Percentiles rank a stretch among this genome's conserved stretches.
Conservation (phyloP, 2,113 vertebrate genomes). For the Hippocampus zosterae region DNA sequence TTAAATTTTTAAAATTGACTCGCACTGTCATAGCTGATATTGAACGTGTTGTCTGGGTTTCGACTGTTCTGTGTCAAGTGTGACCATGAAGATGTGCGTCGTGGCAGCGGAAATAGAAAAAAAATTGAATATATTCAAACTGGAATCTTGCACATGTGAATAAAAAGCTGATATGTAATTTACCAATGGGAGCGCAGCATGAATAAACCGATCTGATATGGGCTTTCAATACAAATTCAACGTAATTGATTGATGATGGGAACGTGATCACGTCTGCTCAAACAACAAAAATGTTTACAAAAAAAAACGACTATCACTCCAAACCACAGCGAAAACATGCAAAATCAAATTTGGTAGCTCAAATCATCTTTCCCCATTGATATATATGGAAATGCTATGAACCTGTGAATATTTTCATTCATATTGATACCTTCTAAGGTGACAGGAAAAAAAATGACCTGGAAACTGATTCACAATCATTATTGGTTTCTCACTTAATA, state of each 20-base stretch:
- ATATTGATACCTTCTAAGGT: no score
- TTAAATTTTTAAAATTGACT: conserved; percentile 15
- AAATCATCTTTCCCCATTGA: no score
- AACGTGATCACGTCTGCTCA: no score
- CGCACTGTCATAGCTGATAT: conserved; percentile 6
- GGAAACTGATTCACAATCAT: not conserved
- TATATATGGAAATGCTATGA: not conserved
- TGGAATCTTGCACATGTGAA: no score
- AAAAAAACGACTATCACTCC: no score
- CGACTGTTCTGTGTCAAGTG: not conserved
- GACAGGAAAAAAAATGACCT: not conserved
- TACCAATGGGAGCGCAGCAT: no score
- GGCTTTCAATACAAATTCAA: no score
- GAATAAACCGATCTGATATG: no score
- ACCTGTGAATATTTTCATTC: not conserved
- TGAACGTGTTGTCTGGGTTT: not conserved
- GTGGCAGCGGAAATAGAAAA: no score
- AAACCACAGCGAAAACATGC: not conserved
- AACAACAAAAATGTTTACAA: no score
- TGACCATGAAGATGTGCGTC: not conserved
- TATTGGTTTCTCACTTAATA: not conserved
- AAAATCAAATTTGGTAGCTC: no score
- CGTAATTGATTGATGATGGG: no score
- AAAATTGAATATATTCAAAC: not conserved
- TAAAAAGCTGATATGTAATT: not conserved